Percentiles rank a stretch among this genome's conserved stretches.
Evolutionary conservation across 2,113 vertebrate genomes (phyloP).

Genomic region (Microcebus tavaratra): DNA sequence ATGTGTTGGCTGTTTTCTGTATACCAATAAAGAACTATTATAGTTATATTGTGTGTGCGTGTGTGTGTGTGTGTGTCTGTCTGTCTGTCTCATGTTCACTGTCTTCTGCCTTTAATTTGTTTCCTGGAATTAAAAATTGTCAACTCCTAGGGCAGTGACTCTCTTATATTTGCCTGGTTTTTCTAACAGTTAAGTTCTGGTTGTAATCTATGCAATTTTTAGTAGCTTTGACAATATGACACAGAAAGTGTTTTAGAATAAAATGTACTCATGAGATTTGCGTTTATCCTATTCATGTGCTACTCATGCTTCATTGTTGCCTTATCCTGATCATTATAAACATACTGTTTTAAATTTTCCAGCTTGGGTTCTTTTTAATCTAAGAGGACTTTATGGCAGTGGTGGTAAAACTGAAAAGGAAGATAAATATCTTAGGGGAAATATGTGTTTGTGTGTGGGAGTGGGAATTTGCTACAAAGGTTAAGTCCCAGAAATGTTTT

Average conservation of each 20-base stretch:
- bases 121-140: slow-evolving; percentile 40
- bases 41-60: neutral
- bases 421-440: neutral
- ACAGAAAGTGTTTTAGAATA: slow-evolving; percentile 38
- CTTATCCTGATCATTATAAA: slow-evolving; percentile 3
- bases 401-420: slow-evolving; percentile 10
- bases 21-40: neutral
- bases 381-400: neutral
- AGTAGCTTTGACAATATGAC: slow-evolving; percentile 38
- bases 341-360: neutral
- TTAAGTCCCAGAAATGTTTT: slow-evolving; percentile 14
- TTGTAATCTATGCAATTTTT: neutral
- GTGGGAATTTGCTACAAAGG: neutral
- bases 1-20: neutral
- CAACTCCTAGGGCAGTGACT: neutral
- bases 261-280: slow-evolving; percentile 2
- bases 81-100: neutral
- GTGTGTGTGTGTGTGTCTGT: neutral
- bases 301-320: neutral
- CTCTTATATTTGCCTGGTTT: neutral
- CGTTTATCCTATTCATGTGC: slow-evolving; percentile 29
- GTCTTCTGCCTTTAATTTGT: slow-evolving; percentile 19
- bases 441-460: neutral
- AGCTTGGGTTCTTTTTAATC: neutral
- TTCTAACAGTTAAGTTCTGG: slow-evolving; percentile 22